Evolutionary conservation across 2,797 vertebrate species (phyloP).

Genomic region (Chrysocyon brachyurus): DNA sequence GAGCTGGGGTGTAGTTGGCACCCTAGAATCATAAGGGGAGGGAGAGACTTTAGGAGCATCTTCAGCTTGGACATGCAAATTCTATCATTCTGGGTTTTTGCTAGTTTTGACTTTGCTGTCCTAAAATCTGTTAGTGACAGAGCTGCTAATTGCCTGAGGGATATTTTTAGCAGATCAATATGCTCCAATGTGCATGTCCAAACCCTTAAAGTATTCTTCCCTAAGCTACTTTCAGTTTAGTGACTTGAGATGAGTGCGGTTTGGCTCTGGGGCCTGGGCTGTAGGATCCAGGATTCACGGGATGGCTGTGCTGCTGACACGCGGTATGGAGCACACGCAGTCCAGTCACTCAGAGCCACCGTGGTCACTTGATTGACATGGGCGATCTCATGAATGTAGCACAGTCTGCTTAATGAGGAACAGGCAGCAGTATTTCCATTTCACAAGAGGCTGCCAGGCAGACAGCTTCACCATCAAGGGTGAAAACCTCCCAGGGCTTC

Average conservation of each 20-base stretch:
- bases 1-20: slow-evolving; percentile 72
- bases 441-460: neutral
- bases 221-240: neutral
- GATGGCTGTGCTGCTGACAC: neutral
- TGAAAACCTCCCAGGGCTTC: neutral
- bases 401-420: neutral
- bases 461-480: neutral
- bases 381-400: neutral
- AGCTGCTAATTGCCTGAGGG: neutral
- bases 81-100: neutral
- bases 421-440: neutral
- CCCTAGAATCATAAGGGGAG: slow-evolving; percentile 75
- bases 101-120: neutral
- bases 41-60: neutral
- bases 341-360: neutral
- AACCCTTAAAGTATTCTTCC: neutral
- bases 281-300: neutral
- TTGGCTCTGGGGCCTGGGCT: neutral
- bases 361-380: neutral
- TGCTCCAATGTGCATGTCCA: neutral
- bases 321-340: neutral
- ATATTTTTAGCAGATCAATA: neutral
- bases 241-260: neutral
- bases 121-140: neutral
- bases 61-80: too few relatives aligned